Conservation (phyloP, 35 echinoderm and acorn worm genomes). For the Heliocidaris tuberculata region DNA sequence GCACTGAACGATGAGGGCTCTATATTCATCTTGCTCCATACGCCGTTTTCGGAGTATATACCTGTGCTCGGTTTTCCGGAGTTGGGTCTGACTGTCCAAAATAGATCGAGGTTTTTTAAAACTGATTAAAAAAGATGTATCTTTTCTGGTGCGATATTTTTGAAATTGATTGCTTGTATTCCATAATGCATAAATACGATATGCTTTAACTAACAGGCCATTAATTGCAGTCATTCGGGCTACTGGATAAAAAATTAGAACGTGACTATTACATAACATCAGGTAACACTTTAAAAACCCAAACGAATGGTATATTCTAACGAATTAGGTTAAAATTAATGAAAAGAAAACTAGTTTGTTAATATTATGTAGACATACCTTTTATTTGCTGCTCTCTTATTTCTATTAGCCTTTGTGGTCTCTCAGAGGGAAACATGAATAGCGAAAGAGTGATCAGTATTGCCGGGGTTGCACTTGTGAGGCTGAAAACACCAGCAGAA, state of each 20-base stretch:
- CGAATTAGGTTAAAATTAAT: neutral
- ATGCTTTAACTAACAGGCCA: too few species aligned
- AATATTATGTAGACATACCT: neutral
- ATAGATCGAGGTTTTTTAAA: too few species aligned
- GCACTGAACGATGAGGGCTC: too few species aligned
- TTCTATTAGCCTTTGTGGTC: neutral
- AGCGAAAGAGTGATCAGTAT: neutral
- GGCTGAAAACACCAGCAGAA: neutral
- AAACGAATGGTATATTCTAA: neutral
- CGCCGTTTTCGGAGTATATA: too few species aligned
- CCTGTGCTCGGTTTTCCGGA: too few species aligned
- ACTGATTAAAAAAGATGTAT: too few species aligned
- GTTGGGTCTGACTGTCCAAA: too few species aligned
- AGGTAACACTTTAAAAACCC: neutral
- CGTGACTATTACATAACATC: neutral
- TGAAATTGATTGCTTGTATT: too few species aligned
- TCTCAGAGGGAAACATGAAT: constrained; percentile 12
- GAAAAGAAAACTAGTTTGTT: neutral
- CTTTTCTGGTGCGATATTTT: too few species aligned
- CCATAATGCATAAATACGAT: too few species aligned
- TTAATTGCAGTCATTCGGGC: neutral
- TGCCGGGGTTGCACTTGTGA: neutral
- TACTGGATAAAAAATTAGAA: neutral
- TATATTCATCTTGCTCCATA: too few species aligned
- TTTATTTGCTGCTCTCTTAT: neutral